phyloP scores from a whole-genome alignment of 2,113 vertebrate genomes.

The rat (Rattus norvegicus) region GRCr8 NC_086026.1:111005001-111005500 shows the following conservation, averaged over 20 bases:
- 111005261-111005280: slow-evolving; percentile 9
- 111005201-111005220: slow-evolving; percentile 22
- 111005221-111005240: slow-evolving; percentile 32
- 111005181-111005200: slow-evolving; percentile 53
- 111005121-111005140: slow-evolving; percentile 31
- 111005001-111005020: slow-evolving; percentile 25
- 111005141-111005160: not conserved
- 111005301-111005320: slow-evolving; percentile 39
- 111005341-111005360: not conserved
- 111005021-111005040: slow-evolving; percentile 27
- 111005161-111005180: slow-evolving; percentile 10
- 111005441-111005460: not conserved
- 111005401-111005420: not conserved
- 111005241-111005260: slow-evolving; percentile 42
- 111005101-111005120: slow-evolving; percentile 29
- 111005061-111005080: not conserved
- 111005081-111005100: not conserved
- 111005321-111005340: not conserved
- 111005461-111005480: not conserved
- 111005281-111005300: not conserved
- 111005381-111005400: not conserved
- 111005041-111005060: not conserved
- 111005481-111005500: not conserved
- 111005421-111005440: not conserved
- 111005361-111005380: not conserved